Base-by-base conservation (phyloP, 2,888 invertebrate species). In the Apodemia mormo region DNA sequence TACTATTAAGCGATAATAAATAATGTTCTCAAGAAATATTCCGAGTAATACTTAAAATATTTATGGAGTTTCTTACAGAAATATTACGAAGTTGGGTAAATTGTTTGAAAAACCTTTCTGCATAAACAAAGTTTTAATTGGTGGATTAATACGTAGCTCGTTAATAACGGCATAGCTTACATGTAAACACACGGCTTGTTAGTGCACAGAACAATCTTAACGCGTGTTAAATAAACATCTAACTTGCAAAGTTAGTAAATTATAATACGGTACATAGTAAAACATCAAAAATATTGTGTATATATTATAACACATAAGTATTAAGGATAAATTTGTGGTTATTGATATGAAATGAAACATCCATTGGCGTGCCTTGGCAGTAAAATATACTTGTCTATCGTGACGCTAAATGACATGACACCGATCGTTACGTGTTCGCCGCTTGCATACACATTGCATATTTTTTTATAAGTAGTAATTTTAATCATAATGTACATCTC, bases 81-180 rank as follows among this genome's bases (percentile, higher is more conserved):
- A 76, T 76, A 68, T 61, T 61, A 71, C 72, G 74, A 75, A 76
- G 77, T 77, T 76, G 76, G 75, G 61, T 61, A 76, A 80, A 77
- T 79, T 82, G 81, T 79, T 81, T 79, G 73, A 75, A 78, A 78
- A 80, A 79, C 75, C 79, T 81, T 83, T 80, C 77, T 77, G 77
- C 77, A 77, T 75, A 76, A 74, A 73, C 74, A 77, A 80, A 80
- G 79, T 79, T 80, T 79, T 79, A 80, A 80, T 80, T 79, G 85
- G 79, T 73, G 80, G 84, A 85, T 86, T 86, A 88, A 84, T 84
- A 81, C 81, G 78, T 78, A 72, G 75, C 74, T 72, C 75, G 77
- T 76, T 78, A 78, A 79, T 79, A 78, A 75, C 76, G 74, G 65
- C 72, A 74, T 70, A 72, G 74, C 72, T 71, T 74, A 72, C 68